Evolutionary conservation across 2,113 vertebrate genomes (phyloP), one percentile per base, ranked within the genome.

Genomic region (Cyanistes caeruleus): DNA sequence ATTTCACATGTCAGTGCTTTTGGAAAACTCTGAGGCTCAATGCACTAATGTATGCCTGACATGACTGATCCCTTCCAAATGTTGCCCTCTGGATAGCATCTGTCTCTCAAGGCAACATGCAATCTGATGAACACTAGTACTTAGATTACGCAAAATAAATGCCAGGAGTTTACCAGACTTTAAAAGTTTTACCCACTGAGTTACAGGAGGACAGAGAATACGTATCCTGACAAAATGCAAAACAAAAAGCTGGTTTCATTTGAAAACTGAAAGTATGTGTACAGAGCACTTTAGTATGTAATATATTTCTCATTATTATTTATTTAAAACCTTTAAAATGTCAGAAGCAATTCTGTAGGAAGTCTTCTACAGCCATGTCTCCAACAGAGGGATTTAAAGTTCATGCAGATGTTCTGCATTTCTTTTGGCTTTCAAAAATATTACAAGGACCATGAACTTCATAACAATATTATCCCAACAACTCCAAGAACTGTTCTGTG

Each of bases 41-140:
- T 11, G 15, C 72, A 80, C 63, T 80, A 44, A 64, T 0, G 4
- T 3, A 41, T 35, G 52, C 69, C 92, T 95, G 91, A 97, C 96
- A 96, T 69, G 97, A 94, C 78, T 75, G 93, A 95, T 83, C 85
- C 86, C 79, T 88, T 81, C 53, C 14, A 95, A 96, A 86, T 58
- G 56, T 69, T 97, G 75, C 90, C 94, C 93, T 97, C 82, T 65
- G 91, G 70, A 91, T 31, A 93, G 73, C 72, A 97, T 60, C 90
- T 92, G 77, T 81, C 90, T 91, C 77, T 92, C 86, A 91, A 94
- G 90, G 59, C 89, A 92, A 82, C 18, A 25, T 52, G 72, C 53
- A 92, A 90, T 48, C 62, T 92, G 77, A 87, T 43, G 59, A 90
- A n/a, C 37, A 82, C 13, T 49, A 77, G 43, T 37, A 92, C 83